Evolutionary conservation across 2,113 vertebrate genomes (phyloP).

Genomic region (Lathamus discolor): DNA sequence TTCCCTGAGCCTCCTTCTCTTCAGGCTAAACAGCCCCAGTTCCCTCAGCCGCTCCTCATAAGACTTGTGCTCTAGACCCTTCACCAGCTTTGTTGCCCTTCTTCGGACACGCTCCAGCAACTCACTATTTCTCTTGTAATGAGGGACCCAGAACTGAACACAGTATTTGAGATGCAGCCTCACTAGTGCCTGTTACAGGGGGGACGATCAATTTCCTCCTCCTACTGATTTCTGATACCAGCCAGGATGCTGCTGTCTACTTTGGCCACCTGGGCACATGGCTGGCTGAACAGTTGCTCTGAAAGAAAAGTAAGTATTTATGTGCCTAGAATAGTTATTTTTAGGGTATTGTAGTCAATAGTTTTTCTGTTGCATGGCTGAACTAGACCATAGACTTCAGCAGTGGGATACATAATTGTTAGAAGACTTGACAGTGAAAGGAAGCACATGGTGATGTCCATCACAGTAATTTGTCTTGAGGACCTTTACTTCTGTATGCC

Average conservation of each 20-base stretch:
- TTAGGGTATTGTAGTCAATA: background rate
- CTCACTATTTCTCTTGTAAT: background rate
- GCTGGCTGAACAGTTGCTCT: background rate
- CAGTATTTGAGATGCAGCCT: background rate
- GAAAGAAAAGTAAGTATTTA: background rate
- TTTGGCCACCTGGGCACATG: background rate
- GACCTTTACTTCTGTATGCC: background rate
- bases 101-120: background rate
- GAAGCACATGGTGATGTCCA: background rate
- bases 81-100: background rate
- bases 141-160: background rate
- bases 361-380: background rate
- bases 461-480: background rate
- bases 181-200: rapidly evolving
- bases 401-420: background rate
- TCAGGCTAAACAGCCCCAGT: background rate
- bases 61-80: background rate
- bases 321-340: background rate
- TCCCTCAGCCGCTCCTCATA: background rate
- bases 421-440: background rate
- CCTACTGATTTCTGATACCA: background rate
- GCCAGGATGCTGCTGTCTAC: background rate
- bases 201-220: background rate
- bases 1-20: background rate
- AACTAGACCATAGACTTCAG: background rate